A percentile compares a stretch with the other conserved stretches of the same genome.
These are phyloP conservation scores for Aurelia aurita DNA, from an alignment of 30 jellyfish, hydroid and myxozoan genomes.

Conservation along the genomic window DNA sequence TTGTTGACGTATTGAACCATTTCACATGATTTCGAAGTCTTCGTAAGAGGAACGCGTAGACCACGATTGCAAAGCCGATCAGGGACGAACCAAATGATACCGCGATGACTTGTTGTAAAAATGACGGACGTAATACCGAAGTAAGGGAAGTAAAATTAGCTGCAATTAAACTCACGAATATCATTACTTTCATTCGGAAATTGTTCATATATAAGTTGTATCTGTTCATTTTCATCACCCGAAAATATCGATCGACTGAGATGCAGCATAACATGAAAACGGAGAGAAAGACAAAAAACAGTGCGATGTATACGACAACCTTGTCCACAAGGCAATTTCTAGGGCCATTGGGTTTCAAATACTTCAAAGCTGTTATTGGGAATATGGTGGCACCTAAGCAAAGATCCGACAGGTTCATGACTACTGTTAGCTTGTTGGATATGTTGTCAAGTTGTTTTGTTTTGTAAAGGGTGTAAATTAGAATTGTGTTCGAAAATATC, in stretches of 20 bases:
- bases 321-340: constrained; percentile 26
- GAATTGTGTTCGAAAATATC: constrained; percentile 19
- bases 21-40: too few relatives aligned
- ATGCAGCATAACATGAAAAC: constrained; percentile 45
- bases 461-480: constrained; percentile 41
- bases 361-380: constrained; percentile 7
- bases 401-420: constrained; percentile 57
- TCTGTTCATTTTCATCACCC: constrained; percentile 48
- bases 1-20: too few relatives aligned
- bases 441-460: constrained; percentile 47
- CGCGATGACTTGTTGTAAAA: not conserved
- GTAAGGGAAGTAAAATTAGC: constrained; percentile 12
- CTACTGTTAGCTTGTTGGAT: constrained; percentile 32
- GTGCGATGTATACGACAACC: constrained; percentile 7
- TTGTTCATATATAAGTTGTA: constrained; percentile 49
- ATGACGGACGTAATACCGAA: not conserved
- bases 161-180: constrained; percentile 3
- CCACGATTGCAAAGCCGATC: too few relatives aligned
- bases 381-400: constrained; percentile 37
- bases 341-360: not conserved
- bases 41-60: too few relatives aligned
- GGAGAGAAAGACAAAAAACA: constrained; percentile 46
- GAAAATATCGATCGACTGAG: constrained; percentile 47
- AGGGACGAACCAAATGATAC: not conserved
- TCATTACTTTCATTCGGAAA: constrained; percentile 41